phyloP scores from a whole-genome alignment of 2,113 vertebrate genomes.

The Chrysemys picta region DNA sequence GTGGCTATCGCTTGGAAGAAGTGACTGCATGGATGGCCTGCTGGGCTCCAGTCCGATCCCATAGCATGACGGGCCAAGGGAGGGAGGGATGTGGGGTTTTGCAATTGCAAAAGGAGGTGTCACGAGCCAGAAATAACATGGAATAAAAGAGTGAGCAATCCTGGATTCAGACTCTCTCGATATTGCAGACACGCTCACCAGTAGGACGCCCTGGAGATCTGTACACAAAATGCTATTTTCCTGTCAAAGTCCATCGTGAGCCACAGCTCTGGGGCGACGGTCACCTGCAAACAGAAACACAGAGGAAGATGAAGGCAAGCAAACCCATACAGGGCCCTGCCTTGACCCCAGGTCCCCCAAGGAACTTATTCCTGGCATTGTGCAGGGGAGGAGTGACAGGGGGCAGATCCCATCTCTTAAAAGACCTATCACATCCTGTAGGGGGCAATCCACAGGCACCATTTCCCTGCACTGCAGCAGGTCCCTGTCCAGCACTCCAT shows the following conservation, averaged over 20 bases:
- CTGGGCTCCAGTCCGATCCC: neutral
- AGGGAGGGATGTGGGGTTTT: neutral
- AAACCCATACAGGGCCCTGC: neutral
- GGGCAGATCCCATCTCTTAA: neutral
- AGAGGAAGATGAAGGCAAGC: fast-evolving
- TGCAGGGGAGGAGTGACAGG: neutral
- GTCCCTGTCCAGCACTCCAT: neutral
- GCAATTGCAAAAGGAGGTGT: neutral
- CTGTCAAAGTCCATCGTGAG: neutral
- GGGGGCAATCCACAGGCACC: neutral
- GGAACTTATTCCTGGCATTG: neutral
- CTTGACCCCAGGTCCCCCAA: neutral
- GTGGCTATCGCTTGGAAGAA: neutral
- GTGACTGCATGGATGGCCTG: fast-evolving
- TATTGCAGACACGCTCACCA: neutral
- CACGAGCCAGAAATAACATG: neutral
- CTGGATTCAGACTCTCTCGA: neutral
- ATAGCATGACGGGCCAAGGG: neutral
- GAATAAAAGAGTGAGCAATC: neutral
- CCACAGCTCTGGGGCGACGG: neutral
- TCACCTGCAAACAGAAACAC: constrained; percentile 53
- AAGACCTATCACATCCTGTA: neutral
- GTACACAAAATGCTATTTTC: fast-evolving
- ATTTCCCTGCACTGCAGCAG: fast-evolving
- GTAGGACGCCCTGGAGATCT: fast-evolving